Evolutionary conservation across 2,113 vertebrate species (phyloP), one percentile per base, ranked within the genome.

Genomic region (Indicator maculatus): DNA sequence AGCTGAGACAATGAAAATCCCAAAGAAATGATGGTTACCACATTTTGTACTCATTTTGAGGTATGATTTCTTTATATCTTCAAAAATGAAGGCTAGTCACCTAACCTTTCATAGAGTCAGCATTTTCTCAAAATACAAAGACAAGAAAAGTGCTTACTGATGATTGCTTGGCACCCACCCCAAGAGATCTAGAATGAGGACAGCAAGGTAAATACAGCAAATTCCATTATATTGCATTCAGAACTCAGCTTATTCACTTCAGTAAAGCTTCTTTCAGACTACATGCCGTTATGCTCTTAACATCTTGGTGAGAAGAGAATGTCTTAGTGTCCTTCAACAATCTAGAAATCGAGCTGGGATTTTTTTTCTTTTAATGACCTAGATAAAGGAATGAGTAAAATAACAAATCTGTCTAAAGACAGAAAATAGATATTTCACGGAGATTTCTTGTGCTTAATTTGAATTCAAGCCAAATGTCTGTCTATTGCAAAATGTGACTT

Each of bases 1-100:
- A 89, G 64, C 71, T 94, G 91, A 93, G 33, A 93, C 85, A 89
- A 85, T 88, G 94, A 93, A 93, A 96, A 95, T 88, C 72, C 67
- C 31, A 52, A 59, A 83, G 84, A 96, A 96, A 93, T 83, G 16
- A 93, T 91, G 87, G 75, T 82, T 74, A 47, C 60, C 72, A 39
- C 93, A 88, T 80, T 89, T 95, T 83, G 60, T 61, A 64, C 53
- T 94, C 41, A 45, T 85, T 92, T 91, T 89, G 82, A 53, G 47
- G 56, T 69, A 84, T 74, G 75, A 94, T 94, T 93, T 83, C 45
- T 85, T 89, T 83, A 89, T 80, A 64, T 63, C 67, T 77, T 31
- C 60, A 56, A 53, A 83, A 95, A 87, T 67, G 72, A 93, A 89
- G 69, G 71, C 52, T 88, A 63, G 71, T 83, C 52, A 47, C 23